Conservation (phyloP, 2,888 invertebrate genomes). For the Agonopterix arenella region DNA sequence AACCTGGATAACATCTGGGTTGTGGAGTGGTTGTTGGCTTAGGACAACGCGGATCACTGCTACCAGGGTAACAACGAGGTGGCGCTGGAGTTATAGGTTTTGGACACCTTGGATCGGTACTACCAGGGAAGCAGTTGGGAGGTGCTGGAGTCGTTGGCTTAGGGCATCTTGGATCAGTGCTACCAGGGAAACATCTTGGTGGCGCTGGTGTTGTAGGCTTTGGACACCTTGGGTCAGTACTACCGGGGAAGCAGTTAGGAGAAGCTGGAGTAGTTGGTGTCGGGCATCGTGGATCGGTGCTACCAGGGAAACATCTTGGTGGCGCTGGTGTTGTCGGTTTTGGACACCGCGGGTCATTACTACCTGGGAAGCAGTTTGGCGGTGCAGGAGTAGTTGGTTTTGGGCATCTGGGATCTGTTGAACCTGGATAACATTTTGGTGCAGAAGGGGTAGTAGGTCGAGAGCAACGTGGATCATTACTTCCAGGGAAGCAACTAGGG, state of each 20-base stretch:
- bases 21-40: conserved; percentile 11
- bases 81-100: conserved; percentile 23
- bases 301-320: conserved; percentile 21
- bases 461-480: conserved; percentile 29
- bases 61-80: conserved; percentile 19
- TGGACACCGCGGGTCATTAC: conserved; percentile 22
- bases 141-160: conserved; percentile 25
- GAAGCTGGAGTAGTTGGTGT: conserved; percentile 16
- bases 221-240: conserved; percentile 23
- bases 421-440: conserved; percentile 44
- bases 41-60: conserved; percentile 32
- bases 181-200: conserved; percentile 28
- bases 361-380: conserved; percentile 29
- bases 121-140: conserved; percentile 21
- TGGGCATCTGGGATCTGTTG: conserved; percentile 23
- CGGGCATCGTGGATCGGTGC: conserved; percentile 21
- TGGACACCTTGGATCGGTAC: conserved; percentile 25
- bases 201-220: conserved; percentile 13
- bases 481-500: conserved; percentile 19
- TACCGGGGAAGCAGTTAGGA: conserved; percentile 21
- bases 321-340: conserved; percentile 23
- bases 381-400: conserved; percentile 15
- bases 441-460: conserved; percentile 22
- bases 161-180: conserved; percentile 32
- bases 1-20: conserved; percentile 17